These are phyloP conservation scores for Clistopyga incitator DNA, from an alignment of 2,888 invertebrate genomes.

Conservation along the genomic window DNA sequence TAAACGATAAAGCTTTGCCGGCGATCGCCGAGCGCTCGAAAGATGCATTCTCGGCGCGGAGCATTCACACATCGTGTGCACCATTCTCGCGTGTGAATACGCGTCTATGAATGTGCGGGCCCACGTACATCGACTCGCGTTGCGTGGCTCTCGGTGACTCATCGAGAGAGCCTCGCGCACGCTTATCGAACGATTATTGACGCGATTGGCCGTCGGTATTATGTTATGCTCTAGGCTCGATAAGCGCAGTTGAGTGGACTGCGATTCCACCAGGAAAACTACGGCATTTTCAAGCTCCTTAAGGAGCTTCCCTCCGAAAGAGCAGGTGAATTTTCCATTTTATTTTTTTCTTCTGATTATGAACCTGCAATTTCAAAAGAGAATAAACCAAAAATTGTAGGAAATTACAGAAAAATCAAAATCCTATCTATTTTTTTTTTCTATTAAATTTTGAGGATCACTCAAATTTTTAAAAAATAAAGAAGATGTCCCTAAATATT, in stretches of 20 bases:
- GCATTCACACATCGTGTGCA: conserved; percentile 1
- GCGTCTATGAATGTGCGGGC: conserved; percentile 5
- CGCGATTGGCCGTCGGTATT: conserved; percentile 51
- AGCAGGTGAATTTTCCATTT: too few species aligned
- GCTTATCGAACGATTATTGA: conserved; percentile 67
- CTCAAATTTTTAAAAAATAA: too few species aligned
- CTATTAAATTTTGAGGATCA: too few species aligned
- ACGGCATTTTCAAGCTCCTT: background rate
- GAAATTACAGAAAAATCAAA: too few species aligned
- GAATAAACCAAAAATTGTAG: too few species aligned
- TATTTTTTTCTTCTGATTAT: too few species aligned
- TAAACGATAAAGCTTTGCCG: too few species aligned
- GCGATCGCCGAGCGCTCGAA: background rate
- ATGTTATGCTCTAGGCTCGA: conserved; percentile 21
- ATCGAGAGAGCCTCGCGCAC: conserved; percentile 55
- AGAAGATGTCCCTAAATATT: background rate
- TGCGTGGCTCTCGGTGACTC: conserved; percentile 70
- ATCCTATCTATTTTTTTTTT: too few species aligned
- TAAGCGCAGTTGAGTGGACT: conserved; percentile 26
- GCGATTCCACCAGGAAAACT: background rate
- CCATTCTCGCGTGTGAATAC: background rate
- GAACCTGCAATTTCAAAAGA: too few species aligned
- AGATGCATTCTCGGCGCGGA: background rate
- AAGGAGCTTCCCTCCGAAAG: too few species aligned
- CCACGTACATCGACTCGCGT: conserved; percentile 44